Base-by-base conservation (phyloP, 1,140 invertebrate species). In the Lucilia sericata region DNA sequence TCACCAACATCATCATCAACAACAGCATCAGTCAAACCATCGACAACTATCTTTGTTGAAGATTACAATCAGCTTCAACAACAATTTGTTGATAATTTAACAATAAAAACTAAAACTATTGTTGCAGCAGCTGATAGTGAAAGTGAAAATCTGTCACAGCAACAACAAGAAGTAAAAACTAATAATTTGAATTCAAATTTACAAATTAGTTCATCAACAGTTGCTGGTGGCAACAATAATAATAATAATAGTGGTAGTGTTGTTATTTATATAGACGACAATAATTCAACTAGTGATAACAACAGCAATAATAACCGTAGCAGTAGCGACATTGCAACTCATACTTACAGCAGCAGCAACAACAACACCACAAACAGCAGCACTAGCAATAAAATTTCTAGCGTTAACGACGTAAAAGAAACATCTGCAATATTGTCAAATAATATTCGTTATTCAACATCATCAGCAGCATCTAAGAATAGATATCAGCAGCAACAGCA, bases 251-350 rank as follows among this genome's bases (percentile, higher is more conserved):
- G 65, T 21, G 21, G 25, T 36, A 82, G 80, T 74, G 82, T 85
- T 34, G 42, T 42, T 5, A 85, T 85, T 85, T 85, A 83, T 74
- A 85, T 85, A 34, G 84, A 85, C 14, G 84, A 85, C 25, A 84
- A 51, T 51, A 84, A 84, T 82, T 74, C 36, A 60, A 51, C 60
- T 14, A 21, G 34, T 65, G 76, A 81, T 36, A 49, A 70, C 65
- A 70, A 25, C 21, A 70, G n/a, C n/a, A 70, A 2, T 30, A 74
- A 84, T 3, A 74, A 36, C 14, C 36, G 34, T 19, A 84, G 34
- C 60, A 36, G 55, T 10, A 84, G 17, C 51, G 55, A 84, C 83
- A 76, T 30, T 21, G 49, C 9, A 25, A 80, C 78, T 30, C 25
- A 74, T 78, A 70, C 34, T 76, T 55, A 34, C 19, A 42, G 34